These are phyloP conservation scores for Rhinopomastus cyanomelas DNA, from an alignment of 2,113 vertebrate species.

Conservation along the genomic window DNA sequence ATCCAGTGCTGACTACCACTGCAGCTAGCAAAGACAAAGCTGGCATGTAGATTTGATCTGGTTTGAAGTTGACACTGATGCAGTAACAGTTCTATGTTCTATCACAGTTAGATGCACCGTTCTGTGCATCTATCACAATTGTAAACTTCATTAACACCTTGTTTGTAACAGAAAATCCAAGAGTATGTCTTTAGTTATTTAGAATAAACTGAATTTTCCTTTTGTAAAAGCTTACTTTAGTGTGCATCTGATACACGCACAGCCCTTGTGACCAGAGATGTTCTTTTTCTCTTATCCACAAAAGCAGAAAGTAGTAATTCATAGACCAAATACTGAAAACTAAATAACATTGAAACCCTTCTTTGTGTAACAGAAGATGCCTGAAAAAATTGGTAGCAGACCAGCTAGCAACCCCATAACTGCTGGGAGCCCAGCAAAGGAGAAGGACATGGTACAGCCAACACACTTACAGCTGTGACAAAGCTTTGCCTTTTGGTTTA, in stretches of 20 bases:
- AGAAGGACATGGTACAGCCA: not conserved
- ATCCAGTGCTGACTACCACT: not conserved
- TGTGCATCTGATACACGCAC: not conserved
- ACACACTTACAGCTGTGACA: not conserved
- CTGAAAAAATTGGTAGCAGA: not conserved
- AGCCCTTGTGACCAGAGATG: not conserved
- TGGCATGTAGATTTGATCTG: not conserved
- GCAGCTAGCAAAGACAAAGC: not conserved
- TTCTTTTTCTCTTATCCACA: not conserved
- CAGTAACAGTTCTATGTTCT: too few species aligned
- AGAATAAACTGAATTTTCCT: not conserved
- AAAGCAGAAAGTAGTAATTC: not conserved
- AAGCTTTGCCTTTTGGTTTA: not conserved
- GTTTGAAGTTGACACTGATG: not conserved
- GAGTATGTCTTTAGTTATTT: not conserved
- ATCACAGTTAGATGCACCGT: too few species aligned
- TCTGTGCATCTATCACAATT: not conserved
- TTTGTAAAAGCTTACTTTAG: not conserved
- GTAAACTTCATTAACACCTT: not conserved
- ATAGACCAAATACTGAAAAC: not conserved
- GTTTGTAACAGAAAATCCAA: not conserved
- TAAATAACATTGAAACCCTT: not conserved
- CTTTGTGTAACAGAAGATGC: not conserved
- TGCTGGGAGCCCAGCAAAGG: not conserved
- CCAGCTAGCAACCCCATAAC: not conserved